A percentile compares a stretch with the other conserved stretches of the same genome.
Evolutionary conservation across 2,113 vertebrate genomes (phyloP).

Genomic region (Eudyptes chrysolophus): DNA sequence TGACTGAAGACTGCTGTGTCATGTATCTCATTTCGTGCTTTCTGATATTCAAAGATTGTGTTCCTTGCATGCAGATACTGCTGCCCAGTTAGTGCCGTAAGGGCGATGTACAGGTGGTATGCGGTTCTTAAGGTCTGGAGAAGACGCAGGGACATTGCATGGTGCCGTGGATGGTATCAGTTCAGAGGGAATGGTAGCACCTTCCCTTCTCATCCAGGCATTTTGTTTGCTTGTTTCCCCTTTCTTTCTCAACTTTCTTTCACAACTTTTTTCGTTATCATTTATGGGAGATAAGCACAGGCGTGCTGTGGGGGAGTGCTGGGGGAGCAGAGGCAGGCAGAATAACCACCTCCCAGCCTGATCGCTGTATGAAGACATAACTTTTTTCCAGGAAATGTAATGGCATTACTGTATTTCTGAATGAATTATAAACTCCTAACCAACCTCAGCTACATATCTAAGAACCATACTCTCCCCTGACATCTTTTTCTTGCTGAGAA

Average conservation of each 20-base stretch:
- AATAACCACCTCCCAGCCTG: not conserved
- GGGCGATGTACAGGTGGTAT: accelerated
- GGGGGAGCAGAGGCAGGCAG: not conserved
- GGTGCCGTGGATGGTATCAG: not conserved
- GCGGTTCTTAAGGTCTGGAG: not conserved
- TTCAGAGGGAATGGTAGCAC: not conserved
- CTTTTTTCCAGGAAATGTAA: constrained; percentile 1
- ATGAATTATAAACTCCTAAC: not conserved
- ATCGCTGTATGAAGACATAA: not conserved
- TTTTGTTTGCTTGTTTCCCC: not conserved
- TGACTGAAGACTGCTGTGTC: not conserved
- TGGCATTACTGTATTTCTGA: not conserved
- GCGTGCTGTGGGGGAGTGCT: accelerated
- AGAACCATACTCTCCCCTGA: not conserved
- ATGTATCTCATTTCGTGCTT: not conserved
- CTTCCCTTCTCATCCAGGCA: not conserved
- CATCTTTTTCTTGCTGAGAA: constrained; percentile 1
- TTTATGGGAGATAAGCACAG: not conserved
- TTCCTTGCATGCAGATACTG: accelerated
- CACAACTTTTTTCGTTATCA: accelerated
- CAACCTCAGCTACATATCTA: not conserved
- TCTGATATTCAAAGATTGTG: not conserved
- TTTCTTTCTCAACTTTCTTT: not conserved
- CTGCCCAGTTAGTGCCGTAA: not conserved
- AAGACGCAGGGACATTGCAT: not conserved